These are phyloP conservation scores for Bos taurus DNA, from an alignment of 2,113 vertebrate species.

Conservation along the genomic window DNA sequence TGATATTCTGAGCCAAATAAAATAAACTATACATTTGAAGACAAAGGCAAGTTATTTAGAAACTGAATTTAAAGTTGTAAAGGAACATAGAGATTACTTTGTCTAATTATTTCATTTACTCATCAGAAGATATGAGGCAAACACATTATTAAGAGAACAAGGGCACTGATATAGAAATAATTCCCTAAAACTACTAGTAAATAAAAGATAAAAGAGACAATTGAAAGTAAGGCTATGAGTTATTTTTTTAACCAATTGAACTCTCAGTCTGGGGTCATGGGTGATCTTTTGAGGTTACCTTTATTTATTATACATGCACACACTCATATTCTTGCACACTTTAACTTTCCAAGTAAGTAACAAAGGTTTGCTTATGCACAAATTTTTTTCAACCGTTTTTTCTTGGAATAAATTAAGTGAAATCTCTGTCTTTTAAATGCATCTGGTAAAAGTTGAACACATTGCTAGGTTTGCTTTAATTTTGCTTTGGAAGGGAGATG, in stretches of 20 bases:
- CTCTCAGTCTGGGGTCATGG: not conserved
- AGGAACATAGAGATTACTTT: not conserved
- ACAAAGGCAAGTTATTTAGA: constrained; percentile 1
- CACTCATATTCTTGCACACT: not conserved
- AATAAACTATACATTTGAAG: not conserved
- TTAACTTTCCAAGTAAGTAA: constrained; percentile 1
- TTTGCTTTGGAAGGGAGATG: constrained; percentile 19
- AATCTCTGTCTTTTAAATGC: not conserved
- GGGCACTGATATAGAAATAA: not conserved
- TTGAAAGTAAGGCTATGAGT: not conserved
- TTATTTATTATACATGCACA: not conserved
- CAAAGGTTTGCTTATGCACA: not conserved
- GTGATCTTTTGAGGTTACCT: constrained; percentile 17
- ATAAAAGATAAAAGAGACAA: not conserved
- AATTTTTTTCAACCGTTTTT: not conserved
- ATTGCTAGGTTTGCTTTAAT: constrained; percentile 20
- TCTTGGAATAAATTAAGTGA: not conserved
- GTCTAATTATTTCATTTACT: not conserved
- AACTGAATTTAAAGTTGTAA: constrained; percentile 6
- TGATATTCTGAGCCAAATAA: not conserved
- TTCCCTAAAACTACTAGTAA: not conserved
- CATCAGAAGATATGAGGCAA: not conserved
- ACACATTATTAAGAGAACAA: not conserved
- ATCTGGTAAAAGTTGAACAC: not conserved
- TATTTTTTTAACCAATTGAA: not conserved